Conservation (phyloP, 2,888 invertebrate genomes). For the Melipona bicolor region DNA sequence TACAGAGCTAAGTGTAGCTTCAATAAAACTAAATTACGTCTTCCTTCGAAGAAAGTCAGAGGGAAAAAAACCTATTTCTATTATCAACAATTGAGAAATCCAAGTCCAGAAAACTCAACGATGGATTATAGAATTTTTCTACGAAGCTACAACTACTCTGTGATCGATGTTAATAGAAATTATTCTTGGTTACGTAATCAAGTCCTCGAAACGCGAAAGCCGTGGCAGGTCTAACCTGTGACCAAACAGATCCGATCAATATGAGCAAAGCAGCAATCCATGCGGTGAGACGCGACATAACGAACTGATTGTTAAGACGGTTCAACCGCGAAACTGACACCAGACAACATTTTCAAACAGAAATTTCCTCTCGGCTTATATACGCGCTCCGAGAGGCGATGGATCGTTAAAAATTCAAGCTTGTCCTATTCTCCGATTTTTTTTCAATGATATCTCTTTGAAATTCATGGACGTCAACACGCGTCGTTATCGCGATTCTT, state of each 20-base stretch:
- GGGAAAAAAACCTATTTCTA: not conserved
- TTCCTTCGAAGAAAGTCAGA: not conserved
- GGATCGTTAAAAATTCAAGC: slow-evolving; percentile 43
- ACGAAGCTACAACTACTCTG: not conserved
- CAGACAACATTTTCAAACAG: not conserved
- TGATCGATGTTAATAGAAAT: not conserved
- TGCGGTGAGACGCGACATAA: slow-evolving; percentile 27
- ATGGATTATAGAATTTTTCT: not conserved
- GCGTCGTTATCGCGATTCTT: slow-evolving; percentile 42
- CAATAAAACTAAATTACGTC: not conserved
- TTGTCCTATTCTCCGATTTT: slow-evolving; percentile 39
- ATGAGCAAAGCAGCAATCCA: slow-evolving; percentile 34
- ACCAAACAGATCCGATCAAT: slow-evolving; percentile 37
- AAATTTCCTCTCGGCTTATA: slow-evolving; percentile 53
- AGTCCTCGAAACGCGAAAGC: slow-evolving; percentile 7
- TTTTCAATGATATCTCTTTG: slow-evolving; percentile 29
- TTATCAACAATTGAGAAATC: not conserved
- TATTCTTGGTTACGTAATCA: not conserved
- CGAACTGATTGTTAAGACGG: slow-evolving; percentile 3
- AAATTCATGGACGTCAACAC: slow-evolving; percentile 2
- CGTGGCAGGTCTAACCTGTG: slow-evolving; percentile 45
- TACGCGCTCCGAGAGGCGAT: slow-evolving; percentile 24
- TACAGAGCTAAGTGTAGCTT: not conserved
- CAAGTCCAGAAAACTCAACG: not conserved
- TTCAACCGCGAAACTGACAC: not conserved